Percentiles rank a stretch among this genome's conserved stretches.
These are phyloP conservation scores for Saxidomus purpurata DNA, from an alignment of 1,140 invertebrate genomes.

Conservation along the genomic window DNA sequence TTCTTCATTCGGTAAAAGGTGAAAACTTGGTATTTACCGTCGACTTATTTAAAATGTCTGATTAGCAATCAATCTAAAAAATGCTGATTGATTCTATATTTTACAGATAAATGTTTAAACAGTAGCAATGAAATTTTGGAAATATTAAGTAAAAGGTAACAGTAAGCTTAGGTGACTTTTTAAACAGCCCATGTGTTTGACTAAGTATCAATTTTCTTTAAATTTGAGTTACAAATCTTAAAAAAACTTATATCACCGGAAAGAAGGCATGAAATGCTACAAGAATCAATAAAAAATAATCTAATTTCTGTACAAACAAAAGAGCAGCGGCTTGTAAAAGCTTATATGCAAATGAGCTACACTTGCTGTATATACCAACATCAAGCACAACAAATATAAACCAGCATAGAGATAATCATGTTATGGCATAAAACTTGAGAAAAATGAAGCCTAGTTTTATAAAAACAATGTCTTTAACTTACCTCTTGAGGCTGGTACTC, in stretches of 20 bases:
- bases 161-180: no score
- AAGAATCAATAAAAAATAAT: slow-evolving; percentile 20
- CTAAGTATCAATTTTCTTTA: no score
- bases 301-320: background rate
- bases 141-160: no score
- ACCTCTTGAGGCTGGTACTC: slow-evolving; percentile 62
- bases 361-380: slow-evolving; percentile 41
- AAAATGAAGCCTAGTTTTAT: background rate
- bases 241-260: slow-evolving; percentile 21
- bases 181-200: no score
- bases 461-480: background rate
- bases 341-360: slow-evolving; percentile 71
- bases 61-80: no score
- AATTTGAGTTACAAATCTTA: background rate
- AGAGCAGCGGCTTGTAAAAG: slow-evolving; percentile 40
- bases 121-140: no score
- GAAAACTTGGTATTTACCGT: no score
- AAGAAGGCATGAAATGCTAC: background rate
- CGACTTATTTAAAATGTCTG: no score
- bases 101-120: no score
- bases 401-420: slow-evolving; percentile 27
- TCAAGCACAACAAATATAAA: background rate
- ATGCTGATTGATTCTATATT: no score
- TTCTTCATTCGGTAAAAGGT: no score
- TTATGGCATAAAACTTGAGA: background rate